A percentile compares a stretch with the other conserved stretches of the same genome.
Conservation (phyloP, 2,888 invertebrate genomes). For the Prenolepis imparis region DNA sequence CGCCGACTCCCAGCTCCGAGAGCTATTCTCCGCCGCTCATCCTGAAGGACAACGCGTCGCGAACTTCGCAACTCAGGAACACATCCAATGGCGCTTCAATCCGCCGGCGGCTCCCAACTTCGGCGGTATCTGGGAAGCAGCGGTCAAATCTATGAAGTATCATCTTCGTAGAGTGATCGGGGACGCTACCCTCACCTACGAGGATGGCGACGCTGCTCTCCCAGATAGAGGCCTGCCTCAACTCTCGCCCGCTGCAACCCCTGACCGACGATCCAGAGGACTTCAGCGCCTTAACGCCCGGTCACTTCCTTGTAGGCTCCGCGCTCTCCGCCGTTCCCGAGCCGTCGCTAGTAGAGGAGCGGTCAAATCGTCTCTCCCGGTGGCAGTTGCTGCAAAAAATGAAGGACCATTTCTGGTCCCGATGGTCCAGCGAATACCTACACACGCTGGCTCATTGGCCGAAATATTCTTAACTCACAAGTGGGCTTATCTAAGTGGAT, state of each 20-base stretch:
- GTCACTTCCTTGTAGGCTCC: not conserved
- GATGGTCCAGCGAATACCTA: not conserved
- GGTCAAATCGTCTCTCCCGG: not conserved
- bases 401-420: not conserved
- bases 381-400: not conserved
- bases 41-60: not conserved
- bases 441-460: too few species aligned
- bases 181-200: not conserved
- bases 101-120: not conserved
- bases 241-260: not conserved
- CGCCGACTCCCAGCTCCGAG: not conserved
- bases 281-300: not conserved
- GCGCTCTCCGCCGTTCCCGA: not conserved
- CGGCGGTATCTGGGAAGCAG: not conserved
- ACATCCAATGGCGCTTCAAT: not conserved
- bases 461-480: too few species aligned
- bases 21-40: not conserved
- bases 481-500: too few species aligned
- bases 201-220: not conserved
- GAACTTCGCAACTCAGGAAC: not conserved
- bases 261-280: conserved; percentile 1
- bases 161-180: too few species aligned
- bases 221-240: not conserved
- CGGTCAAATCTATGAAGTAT: too few species aligned
- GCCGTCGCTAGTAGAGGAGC: not conserved